Conservation (phyloP, 2,113 vertebrate genomes). For the Orycteropus afer region DNA sequence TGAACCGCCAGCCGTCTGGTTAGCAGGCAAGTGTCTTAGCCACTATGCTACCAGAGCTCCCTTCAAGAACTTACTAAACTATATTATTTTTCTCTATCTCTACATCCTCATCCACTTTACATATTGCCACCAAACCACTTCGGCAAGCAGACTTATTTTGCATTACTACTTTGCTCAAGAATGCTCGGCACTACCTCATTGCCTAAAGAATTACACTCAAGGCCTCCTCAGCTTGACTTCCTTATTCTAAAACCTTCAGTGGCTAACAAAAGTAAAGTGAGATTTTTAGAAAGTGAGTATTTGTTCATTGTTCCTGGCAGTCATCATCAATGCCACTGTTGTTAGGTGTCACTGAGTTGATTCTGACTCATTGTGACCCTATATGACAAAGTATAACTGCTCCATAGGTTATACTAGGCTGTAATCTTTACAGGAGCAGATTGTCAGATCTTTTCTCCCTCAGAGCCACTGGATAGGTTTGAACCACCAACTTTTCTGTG, state of each 20-base stretch:
- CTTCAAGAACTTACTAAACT: not conserved
- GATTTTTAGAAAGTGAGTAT: not conserved
- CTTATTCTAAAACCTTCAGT: not conserved
- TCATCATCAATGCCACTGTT: not conserved
- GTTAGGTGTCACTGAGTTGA: not conserved
- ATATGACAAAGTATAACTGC: not conserved
- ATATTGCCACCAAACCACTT: not conserved
- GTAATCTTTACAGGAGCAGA: not conserved
- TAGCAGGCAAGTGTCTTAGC: too few relatives aligned
- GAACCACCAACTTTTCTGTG: not conserved
- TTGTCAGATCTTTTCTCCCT: not conserved
- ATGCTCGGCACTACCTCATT: not conserved
- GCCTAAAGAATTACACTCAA: not conserved
- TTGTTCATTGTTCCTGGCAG: not conserved
- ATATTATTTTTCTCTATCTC: not conserved
- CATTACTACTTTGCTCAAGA: not conserved
- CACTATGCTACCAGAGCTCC: too few relatives aligned
- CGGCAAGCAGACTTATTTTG: not conserved
- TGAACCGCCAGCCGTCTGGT: too few relatives aligned
- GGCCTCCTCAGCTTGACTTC: not conserved
- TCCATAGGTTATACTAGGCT: not conserved
- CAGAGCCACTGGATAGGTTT: not conserved
- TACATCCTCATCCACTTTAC: not conserved
- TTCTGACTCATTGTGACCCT: not conserved
- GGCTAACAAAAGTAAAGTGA: not conserved